These are phyloP conservation scores for Pollenia griseotomentosa DNA, from an alignment of 2,888 invertebrate genomes.

Conservation along the genomic window DNA sequence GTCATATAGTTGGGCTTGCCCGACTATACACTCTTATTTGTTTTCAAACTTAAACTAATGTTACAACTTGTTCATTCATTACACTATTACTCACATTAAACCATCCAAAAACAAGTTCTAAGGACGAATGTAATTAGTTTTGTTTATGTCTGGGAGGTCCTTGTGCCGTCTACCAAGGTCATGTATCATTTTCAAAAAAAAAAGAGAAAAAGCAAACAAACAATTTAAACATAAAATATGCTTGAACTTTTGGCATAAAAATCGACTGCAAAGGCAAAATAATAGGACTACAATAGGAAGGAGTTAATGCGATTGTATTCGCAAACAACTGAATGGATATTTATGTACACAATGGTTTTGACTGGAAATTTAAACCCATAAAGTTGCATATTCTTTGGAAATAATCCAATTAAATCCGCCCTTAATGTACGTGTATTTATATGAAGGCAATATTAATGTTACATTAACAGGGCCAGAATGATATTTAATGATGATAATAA, in stretches of 20 bases:
- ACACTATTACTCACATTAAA: background rate
- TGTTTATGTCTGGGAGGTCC: background rate
- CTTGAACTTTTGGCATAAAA: constrained; percentile 24
- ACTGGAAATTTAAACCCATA: constrained; percentile 10
- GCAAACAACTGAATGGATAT: background rate
- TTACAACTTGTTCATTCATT: background rate
- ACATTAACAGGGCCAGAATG: background rate
- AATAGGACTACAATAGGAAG: background rate
- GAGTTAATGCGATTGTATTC: background rate
- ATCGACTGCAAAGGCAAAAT: constrained; percentile 24
- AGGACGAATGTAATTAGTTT: background rate
- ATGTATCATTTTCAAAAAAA: background rate
- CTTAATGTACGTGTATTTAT: background rate
- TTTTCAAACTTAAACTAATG: too few species aligned
- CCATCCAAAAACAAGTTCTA: background rate
- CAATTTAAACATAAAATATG: constrained; percentile 5
- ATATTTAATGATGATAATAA: background rate
- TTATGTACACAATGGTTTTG: constrained; percentile 1
- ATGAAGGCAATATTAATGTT: background rate
- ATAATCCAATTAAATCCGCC: constrained; percentile 36
- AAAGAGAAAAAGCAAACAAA: background rate
- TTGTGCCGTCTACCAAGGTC: background rate
- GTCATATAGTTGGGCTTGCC: too few species aligned
- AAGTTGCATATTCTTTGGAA: constrained; percentile 16
- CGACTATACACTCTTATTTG: too few species aligned